phyloP scores from a whole-genome alignment of 2,113 vertebrate genomes.

The Amphiprion ocellaris region DNA sequence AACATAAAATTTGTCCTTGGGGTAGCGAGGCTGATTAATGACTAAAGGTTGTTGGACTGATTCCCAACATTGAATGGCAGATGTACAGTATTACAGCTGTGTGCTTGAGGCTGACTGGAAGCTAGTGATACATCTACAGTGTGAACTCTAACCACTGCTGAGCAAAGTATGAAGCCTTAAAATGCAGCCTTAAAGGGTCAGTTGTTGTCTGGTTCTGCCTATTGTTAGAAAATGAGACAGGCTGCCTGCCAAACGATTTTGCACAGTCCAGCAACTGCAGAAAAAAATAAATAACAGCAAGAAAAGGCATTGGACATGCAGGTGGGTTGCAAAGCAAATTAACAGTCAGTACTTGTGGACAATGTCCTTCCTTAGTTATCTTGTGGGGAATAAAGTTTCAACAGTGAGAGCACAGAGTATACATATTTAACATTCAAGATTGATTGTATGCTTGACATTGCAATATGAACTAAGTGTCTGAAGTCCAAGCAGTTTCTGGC shows the following conservation, averaged over 20 bases:
- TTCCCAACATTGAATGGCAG: conserved; percentile 51
- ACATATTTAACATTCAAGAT: conserved; percentile 23
- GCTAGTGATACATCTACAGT: conserved; percentile 33
- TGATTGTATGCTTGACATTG: conserved; percentile 12
- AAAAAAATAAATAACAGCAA: conserved; percentile 12
- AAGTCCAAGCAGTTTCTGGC: too few relatives aligned
- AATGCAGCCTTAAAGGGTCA: conserved; percentile 12
- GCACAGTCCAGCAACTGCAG: background rate
- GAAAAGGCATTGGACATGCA: conserved; percentile 6
- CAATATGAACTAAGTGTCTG: background rate
- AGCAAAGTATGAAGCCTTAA: conserved; percentile 19
- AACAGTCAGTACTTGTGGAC: conserved; percentile 34
- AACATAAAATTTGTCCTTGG: conserved; percentile 64
- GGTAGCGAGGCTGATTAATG: conserved; percentile 68
- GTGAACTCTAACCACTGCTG: conserved; percentile 5
- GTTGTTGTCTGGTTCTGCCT: conserved; percentile 10
- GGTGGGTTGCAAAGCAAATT: conserved; percentile 26
- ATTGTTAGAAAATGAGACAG: conserved; percentile 1
- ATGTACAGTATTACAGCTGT: conserved; percentile 44
- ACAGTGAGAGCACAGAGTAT: conserved; percentile 9
- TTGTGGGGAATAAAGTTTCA: conserved; percentile 27
- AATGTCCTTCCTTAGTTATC: conserved; percentile 33
- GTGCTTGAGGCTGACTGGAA: conserved; percentile 23
- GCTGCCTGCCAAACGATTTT: background rate
- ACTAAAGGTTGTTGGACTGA: conserved; percentile 62